phyloP scores from a whole-genome alignment of 2,113 vertebrate genomes.

The Bostrychus sinensis region DNA sequence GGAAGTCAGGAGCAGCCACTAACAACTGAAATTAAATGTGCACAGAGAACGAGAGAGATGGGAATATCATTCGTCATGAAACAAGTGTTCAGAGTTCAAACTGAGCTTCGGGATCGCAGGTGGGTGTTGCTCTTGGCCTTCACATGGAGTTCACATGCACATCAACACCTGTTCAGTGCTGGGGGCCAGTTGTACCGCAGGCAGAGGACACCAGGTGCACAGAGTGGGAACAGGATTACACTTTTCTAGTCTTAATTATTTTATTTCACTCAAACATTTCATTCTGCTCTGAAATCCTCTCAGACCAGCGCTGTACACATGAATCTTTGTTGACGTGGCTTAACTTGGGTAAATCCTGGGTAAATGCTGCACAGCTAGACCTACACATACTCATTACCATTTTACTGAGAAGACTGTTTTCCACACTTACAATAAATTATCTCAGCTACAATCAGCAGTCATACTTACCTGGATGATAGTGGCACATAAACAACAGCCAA shows the following conservation, averaged over 20 bases:
- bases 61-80: conserved; percentile 42
- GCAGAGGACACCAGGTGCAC: conserved; percentile 22
- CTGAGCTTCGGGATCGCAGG: conserved; percentile 52
- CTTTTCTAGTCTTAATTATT: too few species aligned
- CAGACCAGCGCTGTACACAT: too few species aligned
- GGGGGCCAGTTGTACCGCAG: conserved; percentile 27
- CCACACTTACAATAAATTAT: background rate
- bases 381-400: too few species aligned
- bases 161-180: conserved; percentile 52
- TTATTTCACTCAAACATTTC: too few species aligned
- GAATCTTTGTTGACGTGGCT: background rate
- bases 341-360: background rate
- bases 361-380: background rate
- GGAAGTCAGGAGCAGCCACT: too few species aligned
- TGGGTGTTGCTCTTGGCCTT: conserved; percentile 48
- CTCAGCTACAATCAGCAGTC: background rate
- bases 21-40: background rate
- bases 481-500: background rate
- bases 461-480: background rate
- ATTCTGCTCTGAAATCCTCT: too few species aligned
- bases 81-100: conserved; percentile 34
- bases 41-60: conserved; percentile 38
- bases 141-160: conserved; percentile 47
- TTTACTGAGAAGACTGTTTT: background rate
- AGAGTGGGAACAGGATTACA: background rate